phyloP scores from a whole-genome alignment of 2,888 invertebrate species.

The Dynastes tityus region DNA sequence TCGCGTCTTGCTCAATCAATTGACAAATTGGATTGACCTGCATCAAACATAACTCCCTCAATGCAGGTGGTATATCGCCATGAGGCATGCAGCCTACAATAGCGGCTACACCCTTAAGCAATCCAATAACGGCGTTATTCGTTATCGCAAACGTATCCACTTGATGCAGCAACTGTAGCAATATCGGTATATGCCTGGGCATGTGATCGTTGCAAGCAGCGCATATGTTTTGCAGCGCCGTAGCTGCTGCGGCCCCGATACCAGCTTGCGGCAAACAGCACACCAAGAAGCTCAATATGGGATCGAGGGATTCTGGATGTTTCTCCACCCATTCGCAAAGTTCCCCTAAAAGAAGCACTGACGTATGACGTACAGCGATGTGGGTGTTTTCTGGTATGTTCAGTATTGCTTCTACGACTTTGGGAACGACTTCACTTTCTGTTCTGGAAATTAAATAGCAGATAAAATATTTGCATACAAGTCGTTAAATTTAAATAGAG shows the following conservation, averaged over 20 bases:
- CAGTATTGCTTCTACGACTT: conserved; percentile 93
- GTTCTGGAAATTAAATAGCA: conserved; percentile 74
- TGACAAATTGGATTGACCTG: conserved; percentile 81
- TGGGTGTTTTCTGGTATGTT: conserved; percentile 87
- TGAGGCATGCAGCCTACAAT: conserved; percentile 75
- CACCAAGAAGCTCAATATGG: conserved; percentile 86
- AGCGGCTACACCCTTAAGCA: conserved; percentile 81
- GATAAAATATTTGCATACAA: too few relatives aligned
- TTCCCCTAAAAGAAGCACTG: conserved; percentile 90
- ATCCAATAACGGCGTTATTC: conserved; percentile 82
- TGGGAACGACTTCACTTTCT: conserved; percentile 93
- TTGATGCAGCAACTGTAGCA: conserved; percentile 83
- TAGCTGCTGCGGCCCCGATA: conserved; percentile 87
- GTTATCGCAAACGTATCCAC: conserved; percentile 81
- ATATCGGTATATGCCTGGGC: conserved; percentile 80
- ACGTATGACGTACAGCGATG: conserved; percentile 90
- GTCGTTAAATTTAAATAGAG: too few relatives aligned
- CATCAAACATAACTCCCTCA: conserved; percentile 85
- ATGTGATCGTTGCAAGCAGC: conserved; percentile 86
- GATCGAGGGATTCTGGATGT: conserved; percentile 87
- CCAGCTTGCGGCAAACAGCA: conserved; percentile 81
- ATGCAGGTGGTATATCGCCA: conserved; percentile 77
- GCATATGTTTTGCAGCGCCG: conserved; percentile 89
- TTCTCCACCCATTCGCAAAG: conserved; percentile 95
- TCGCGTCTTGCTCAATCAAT: conserved; percentile 73